Percentiles rank a stretch among this genome's conserved stretches.
These are phyloP conservation scores for Vireo altiloquus DNA, from an alignment of 2,113 vertebrate species.

Conservation along the genomic window DNA sequence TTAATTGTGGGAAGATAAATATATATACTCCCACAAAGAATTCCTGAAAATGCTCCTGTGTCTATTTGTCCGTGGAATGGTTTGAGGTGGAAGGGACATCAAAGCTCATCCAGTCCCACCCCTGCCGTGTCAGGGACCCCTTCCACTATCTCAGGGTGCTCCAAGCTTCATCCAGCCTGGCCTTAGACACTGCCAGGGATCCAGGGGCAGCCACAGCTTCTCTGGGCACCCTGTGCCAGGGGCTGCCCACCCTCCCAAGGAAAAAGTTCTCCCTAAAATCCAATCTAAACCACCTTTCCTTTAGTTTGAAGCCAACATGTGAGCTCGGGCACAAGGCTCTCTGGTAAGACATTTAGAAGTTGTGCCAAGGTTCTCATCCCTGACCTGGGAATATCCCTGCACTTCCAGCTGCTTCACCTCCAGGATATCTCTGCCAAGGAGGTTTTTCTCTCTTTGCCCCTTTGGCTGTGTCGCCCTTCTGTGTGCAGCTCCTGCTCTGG, in stretches of 20 bases:
- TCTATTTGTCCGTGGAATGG: background rate
- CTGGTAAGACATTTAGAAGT: background rate
- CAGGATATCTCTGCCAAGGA: background rate
- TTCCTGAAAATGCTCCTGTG: background rate
- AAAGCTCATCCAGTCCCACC: rapidly evolving
- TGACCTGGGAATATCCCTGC: background rate
- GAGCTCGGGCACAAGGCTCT: background rate
- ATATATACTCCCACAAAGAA: background rate
- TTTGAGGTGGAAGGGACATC: background rate
- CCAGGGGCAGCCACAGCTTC: background rate
- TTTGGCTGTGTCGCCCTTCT: background rate
- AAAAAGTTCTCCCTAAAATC: background rate
- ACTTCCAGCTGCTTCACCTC: background rate
- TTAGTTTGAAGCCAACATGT: background rate
- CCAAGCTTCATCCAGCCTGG: rapidly evolving
- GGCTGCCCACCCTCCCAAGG: rapidly evolving
- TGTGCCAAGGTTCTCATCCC: background rate
- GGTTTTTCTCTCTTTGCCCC: background rate
- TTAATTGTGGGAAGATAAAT: background rate
- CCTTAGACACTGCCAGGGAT: background rate
- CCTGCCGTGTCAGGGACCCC: background rate
- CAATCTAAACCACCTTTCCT: rapidly evolving
- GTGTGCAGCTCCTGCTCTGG: background rate
- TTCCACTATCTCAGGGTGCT: rapidly evolving
- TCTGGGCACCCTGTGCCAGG: background rate